These are phyloP conservation scores for Pungitius pungitius DNA, from an alignment of 2,113 vertebrate genomes.

Conservation along the genomic window DNA sequence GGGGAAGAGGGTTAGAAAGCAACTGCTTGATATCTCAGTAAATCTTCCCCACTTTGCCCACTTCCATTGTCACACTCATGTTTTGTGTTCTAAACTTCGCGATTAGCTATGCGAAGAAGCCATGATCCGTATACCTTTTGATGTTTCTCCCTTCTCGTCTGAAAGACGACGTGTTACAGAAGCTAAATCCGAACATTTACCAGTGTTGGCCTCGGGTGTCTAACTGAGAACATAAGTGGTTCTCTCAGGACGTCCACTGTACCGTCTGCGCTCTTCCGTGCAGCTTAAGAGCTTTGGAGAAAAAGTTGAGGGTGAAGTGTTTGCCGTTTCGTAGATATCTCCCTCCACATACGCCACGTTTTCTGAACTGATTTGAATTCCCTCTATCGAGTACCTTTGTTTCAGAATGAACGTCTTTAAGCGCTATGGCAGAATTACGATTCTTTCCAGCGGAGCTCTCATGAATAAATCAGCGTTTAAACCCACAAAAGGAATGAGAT, in stretches of 20 bases:
- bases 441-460: slow-evolving; percentile 25
- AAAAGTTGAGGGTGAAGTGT: neutral
- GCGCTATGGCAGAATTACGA: slow-evolving; percentile 1
- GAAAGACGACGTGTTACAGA: neutral
- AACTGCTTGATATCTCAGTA: neutral
- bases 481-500: slow-evolving; percentile 28
- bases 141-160: neutral
- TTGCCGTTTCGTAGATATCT: neutral
- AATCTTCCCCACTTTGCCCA: neutral
- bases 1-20: neutral
- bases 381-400: neutral
- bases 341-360: neutral
- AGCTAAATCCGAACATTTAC: neutral
- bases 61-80: too few relatives aligned
- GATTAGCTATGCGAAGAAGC: neutral
- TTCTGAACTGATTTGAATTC: neutral
- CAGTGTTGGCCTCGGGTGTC: neutral
- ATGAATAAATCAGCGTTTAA: slow-evolving; percentile 47
- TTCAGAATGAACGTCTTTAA: slow-evolving; percentile 2
- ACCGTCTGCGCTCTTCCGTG: slow-evolving; percentile 5
- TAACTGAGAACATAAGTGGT: neutral
- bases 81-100: neutral
- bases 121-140: neutral
- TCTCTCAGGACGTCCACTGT: slow-evolving; percentile 7
- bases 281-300: neutral